Evolutionary conservation across 2,888 invertebrate genomes (phyloP), one percentile per base, ranked within the genome.

Genomic region (Chrysomela aeneicollis): DNA sequence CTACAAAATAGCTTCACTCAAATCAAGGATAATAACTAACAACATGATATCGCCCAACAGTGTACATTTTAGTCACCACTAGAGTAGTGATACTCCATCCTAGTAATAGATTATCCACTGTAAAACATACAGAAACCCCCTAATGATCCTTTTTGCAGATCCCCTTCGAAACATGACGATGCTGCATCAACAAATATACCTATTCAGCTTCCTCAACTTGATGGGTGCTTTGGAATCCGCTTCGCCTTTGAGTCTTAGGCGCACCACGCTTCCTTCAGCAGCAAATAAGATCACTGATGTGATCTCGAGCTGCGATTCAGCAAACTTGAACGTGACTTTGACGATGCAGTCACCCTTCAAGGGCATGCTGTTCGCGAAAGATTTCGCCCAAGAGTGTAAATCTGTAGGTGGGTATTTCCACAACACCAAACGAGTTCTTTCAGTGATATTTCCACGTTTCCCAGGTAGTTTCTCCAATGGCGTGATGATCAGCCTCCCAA

Each of bases 311-410:
- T 92, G 92, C 78, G 88, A 90, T 71, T 85, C 87, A 63, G 85
- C 86, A 60, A 82, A 86, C 60, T 84, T 92, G 75, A 87, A 88
- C 64, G 86, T 90, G 65, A 85, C 87, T 60, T 77, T 92, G 12
- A 83, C 84, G 53, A 84, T 91, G 85, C 85, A 86, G 60, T 83
- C 85, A 68, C 86, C 88, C 0, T 92, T 92, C 82, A 89, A 89
- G 73, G 92, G 92, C 6, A 79, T 91, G 6, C 82, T 92, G 32
- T 92, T 92, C 76, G 90, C 92, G 67, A 90, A 89, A 81, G 92
- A 92, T 73, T 92, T 92, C 79, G 88, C 90, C 0, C 86, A 89
- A 65, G 91, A 91, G 77, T 92, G 92, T 75, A 85, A 87, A 26
- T 83, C 86, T 10, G 85, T 87, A 76, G 92, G 92, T 83, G 77